phyloP scores from a whole-genome alignment of 2,113 vertebrate genomes.

The Anhinga rufa region DNA sequence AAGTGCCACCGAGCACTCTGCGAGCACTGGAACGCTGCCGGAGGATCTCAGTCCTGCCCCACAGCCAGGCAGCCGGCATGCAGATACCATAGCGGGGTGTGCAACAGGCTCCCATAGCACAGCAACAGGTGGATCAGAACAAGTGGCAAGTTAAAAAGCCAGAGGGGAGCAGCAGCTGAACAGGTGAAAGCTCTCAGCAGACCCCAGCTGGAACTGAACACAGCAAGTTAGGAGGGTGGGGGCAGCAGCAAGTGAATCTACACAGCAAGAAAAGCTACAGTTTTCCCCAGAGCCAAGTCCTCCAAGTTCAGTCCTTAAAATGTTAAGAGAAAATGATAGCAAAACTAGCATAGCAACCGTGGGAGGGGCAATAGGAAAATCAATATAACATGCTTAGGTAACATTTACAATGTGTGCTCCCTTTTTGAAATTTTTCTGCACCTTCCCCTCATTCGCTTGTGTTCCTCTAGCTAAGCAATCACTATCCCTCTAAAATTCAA shows the following conservation, averaged over 20 bases:
- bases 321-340: background rate
- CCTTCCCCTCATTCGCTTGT: background rate
- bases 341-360: background rate
- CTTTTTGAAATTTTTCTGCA: background rate
- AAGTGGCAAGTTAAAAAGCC: background rate
- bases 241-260: background rate
- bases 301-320: background rate
- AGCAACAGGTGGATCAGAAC: background rate
- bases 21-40: fast-evolving
- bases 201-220: background rate
- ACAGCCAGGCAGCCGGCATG: background rate
- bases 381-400: background rate
- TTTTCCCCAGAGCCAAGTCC: background rate
- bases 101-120: background rate
- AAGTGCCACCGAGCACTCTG: background rate
- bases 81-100: background rate
- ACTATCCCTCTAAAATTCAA: background rate
- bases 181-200: background rate
- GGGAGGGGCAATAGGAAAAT: background rate
- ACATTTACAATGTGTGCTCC: background rate
- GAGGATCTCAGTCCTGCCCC: background rate
- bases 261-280: background rate
- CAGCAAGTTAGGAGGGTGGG: background rate
- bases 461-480: background rate
- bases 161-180: background rate